phyloP scores from a whole-genome alignment of 2,797 vertebrate species.

The Spinus pinus region DNA sequence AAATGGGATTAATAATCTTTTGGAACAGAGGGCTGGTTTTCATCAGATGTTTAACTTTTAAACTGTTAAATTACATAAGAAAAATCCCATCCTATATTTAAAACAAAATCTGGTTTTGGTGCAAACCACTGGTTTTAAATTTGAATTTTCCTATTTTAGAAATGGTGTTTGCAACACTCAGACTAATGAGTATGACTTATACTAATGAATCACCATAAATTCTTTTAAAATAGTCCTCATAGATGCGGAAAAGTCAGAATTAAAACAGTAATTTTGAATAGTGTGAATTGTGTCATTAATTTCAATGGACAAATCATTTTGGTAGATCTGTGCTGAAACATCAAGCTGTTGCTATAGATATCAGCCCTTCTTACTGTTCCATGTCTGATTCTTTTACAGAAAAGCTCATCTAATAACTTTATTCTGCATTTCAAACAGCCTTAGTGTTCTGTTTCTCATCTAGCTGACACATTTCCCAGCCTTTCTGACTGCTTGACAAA shows the following conservation, averaged over 20 bases:
- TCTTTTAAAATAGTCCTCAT: neutral
- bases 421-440: neutral
- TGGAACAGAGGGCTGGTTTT: neutral
- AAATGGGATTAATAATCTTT: neutral
- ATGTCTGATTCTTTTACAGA: neutral
- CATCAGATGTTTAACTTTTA: neutral
- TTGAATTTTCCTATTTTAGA: neutral
- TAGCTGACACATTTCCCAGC: neutral
- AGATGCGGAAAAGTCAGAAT: neutral
- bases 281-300: neutral
- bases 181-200: neutral
- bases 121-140: neutral
- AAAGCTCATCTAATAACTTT: neutral
- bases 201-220: neutral
- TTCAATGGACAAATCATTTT: neutral
- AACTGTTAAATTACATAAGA: neutral
- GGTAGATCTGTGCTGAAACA: neutral
- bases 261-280: neutral
- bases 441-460: neutral
- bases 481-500: neutral
- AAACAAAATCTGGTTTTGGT: neutral
- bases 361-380: neutral
- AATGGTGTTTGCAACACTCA: neutral
- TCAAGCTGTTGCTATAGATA: neutral
- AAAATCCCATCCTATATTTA: neutral